Percentiles rank a stretch among this genome's conserved stretches.
These are phyloP conservation scores for Cerastoderma edule DNA, from an alignment of 2,888 invertebrate genomes.

Conservation along the genomic window DNA sequence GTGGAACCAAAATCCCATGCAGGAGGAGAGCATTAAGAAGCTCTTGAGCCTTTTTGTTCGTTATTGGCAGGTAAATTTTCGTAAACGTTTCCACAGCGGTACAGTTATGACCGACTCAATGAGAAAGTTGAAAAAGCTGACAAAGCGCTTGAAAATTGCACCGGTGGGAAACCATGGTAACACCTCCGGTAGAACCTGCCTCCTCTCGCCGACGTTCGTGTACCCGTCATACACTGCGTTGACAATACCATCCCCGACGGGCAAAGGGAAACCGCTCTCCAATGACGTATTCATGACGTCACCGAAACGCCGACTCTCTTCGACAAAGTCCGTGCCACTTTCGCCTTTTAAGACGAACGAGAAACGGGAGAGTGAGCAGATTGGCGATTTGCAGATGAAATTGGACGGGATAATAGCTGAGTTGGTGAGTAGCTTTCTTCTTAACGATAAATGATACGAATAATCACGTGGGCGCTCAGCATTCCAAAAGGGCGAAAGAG, in stretches of 20 bases:
- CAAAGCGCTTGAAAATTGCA: conserved; percentile 8
- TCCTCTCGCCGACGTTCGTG: neutral
- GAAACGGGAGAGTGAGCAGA: neutral
- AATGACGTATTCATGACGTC: conserved; percentile 18
- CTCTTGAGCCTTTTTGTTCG: no score
- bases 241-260: neutral
- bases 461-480: no score
- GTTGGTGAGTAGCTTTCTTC: conserved; percentile 44
- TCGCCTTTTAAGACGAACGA: conserved; percentile 17
- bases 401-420: conserved; percentile 42
- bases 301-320: conserved; percentile 29
- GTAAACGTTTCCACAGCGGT: no score
- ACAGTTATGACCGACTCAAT: conserved; percentile 20
- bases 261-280: conserved; percentile 6
- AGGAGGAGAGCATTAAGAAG: no score
- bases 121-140: conserved; percentile 5
- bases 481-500: no score
- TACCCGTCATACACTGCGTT: neutral
- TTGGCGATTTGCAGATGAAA: conserved; percentile 32
- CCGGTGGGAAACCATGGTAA: neutral
- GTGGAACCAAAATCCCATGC: no score
- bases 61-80: no score
- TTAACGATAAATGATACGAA: no score
- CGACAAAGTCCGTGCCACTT: conserved; percentile 37
- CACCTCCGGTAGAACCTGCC: neutral